A percentile compares a stretch with the other conserved stretches of the same genome.
phyloP scores from a whole-genome alignment of 1,140 invertebrate genomes.

The Ostrea edulis region DNA sequence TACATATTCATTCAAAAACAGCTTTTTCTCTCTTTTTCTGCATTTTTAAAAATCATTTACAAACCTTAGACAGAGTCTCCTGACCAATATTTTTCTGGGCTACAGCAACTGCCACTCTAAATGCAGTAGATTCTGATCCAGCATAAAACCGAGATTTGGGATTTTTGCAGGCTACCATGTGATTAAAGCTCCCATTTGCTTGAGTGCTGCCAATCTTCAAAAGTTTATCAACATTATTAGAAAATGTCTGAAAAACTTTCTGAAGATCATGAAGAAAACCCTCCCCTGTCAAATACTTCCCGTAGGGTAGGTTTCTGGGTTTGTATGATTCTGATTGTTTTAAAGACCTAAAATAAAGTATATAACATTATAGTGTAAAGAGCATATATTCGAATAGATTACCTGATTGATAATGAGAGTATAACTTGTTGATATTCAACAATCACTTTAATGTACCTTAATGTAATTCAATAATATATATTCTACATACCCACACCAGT shows the following conservation, averaged over 20 bases:
- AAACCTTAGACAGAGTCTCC: background rate
- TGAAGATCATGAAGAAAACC: background rate
- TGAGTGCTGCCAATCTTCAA: background rate
- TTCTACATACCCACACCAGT: background rate
- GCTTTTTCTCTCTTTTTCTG: no score
- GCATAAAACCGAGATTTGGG: constrained; percentile 18
- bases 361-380: no score
- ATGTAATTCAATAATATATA: no score
- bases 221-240: background rate
- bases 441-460: no score
- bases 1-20: no score
- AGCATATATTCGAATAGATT: no score
- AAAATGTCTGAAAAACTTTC: background rate
- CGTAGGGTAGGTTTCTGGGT: no score
- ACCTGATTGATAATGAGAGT: no score
- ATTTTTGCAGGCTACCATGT: constrained; percentile 34
- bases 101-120: background rate
- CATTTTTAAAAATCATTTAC: background rate
- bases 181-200: constrained; percentile 36
- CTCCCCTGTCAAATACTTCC: constrained; percentile 9
- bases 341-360: background rate
- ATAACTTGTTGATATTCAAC: no score
- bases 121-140: background rate
- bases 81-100: background rate
- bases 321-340: constrained; percentile 28